Conservation (phyloP, 2,797 vertebrate genomes). For the Spondyliosoma cantharus region DNA sequence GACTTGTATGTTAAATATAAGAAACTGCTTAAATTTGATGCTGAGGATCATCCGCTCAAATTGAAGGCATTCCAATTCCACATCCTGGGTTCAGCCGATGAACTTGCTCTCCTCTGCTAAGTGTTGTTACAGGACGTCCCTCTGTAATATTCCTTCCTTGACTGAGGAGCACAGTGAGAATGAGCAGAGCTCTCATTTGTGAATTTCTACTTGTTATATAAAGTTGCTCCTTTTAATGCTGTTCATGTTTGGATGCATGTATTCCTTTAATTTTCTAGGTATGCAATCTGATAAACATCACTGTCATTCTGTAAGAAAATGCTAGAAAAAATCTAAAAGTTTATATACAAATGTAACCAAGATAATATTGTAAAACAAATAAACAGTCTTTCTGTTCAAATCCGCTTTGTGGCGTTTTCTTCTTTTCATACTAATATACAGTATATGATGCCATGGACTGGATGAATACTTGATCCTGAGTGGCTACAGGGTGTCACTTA, state of each 20-base stretch:
- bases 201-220: conserved; percentile 68
- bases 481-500: too few species aligned
- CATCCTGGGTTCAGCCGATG: conserved; percentile 17
- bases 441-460: too few species aligned
- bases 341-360: conserved; percentile 85
- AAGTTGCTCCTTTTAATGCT: conserved; percentile 71
- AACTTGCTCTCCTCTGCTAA: conserved; percentile 36
- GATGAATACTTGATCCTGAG: too few species aligned
- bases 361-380: conserved; percentile 84
- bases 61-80: conserved; percentile 33
- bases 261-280: conserved; percentile 75
- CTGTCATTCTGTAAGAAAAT: conserved; percentile 79
- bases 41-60: conserved; percentile 42
- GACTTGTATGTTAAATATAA: conserved; percentile 21
- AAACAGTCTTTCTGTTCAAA: conserved; percentile 81
- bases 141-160: conserved; percentile 33
- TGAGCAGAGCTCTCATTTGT: conserved; percentile 49
- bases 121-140: conserved; percentile 19
- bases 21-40: conserved; percentile 52
- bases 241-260: conserved; percentile 78
- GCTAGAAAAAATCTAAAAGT: conserved; percentile 76
- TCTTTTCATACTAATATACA: too few species aligned
- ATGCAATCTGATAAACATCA: conserved; percentile 78
- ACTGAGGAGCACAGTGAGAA: conserved; percentile 46
- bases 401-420: neutral